Base-by-base conservation (phyloP, 2,797 vertebrate species). In the Trachops cirrhosus region DNA sequence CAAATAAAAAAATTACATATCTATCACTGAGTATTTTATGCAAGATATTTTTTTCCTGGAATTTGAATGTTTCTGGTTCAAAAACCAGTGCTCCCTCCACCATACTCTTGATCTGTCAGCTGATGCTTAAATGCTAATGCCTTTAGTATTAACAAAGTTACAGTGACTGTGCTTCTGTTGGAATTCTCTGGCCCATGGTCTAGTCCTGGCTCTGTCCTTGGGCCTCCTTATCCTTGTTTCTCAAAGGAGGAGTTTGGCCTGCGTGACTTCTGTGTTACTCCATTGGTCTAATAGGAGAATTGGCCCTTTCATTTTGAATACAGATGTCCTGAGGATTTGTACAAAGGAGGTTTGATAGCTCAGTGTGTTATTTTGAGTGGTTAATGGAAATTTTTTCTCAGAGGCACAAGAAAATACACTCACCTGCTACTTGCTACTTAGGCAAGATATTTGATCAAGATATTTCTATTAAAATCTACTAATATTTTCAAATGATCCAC, bases 351-450 rank as follows among this genome's bases (percentile, higher is more conserved):
- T 62, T 97, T 97, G 94, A 97, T 96, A 92, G 74, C 86, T 92
- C 0, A 0, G 10, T 92, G 62, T 96, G 70, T 97, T 97, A 95
- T 96, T 97, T 94, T 95, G 95, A 96, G 93, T 97, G 77, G 74
- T 96, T 97, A 97, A 96, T 96, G 91, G 92, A 73, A 95, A 94
- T 97, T 95, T 96, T 96, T 79, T 67, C 83, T 89, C 41, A 26
- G 88, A 67, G 48, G 48, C 48, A 50, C 48, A 50, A 50, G 48
- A 50, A 50, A 50, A 50, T 50, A 50, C 48, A 50, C 48, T 50
- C 48, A 50, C 18, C 48, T 50, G 16, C 48, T 50, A 19, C 93
- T 97, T 97, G 96, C 48, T n/a, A n/a, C n/a, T n/a, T n/a, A n/a
- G n/a, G n/a, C n/a, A n/a, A n/a, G n/a, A 50, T 22, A 95, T 67